Evolutionary conservation across 2,888 invertebrate genomes (phyloP).

Genomic region (Sinodicranocentrus sp.): DNA sequence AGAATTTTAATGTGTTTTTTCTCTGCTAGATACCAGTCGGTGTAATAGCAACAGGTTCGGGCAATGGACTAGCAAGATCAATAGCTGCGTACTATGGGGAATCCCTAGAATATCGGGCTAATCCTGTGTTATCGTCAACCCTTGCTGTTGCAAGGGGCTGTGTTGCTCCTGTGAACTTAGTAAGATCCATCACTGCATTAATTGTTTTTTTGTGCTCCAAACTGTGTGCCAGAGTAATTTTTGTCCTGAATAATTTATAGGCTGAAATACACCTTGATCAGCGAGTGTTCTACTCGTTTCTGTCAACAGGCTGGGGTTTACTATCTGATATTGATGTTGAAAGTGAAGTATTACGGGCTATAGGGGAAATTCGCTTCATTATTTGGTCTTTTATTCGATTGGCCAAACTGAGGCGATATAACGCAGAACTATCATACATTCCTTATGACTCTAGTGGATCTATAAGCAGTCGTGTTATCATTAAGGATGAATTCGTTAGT

Average conservation of each 20-base stretch:
- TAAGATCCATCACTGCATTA: too few species aligned
- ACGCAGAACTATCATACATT: slow-evolving; percentile 57
- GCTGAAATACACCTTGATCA: slow-evolving; percentile 47
- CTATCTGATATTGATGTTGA: slow-evolving; percentile 98
- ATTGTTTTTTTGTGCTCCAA: not conserved
- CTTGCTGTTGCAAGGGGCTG: slow-evolving; percentile 87
- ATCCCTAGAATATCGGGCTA: slow-evolving; percentile 88
- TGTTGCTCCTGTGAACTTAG: slow-evolving; percentile 89
- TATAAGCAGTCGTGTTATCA: slow-evolving; percentile 44
- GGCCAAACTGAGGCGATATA: slow-evolving; percentile 44
- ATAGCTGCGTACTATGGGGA: slow-evolving; percentile 88
- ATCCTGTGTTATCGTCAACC: slow-evolving; percentile 87
- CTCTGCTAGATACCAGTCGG: slow-evolving; percentile 85
- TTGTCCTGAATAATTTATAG: slow-evolving; percentile 46
- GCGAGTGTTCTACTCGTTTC: slow-evolving; percentile 91
- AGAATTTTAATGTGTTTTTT: not conserved
- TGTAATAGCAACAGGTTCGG: slow-evolving; percentile 96
- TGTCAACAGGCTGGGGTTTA: slow-evolving; percentile 97
- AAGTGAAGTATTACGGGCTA: slow-evolving; percentile 92
- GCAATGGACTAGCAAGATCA: slow-evolving; percentile 94
- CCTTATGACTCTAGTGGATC: slow-evolving; percentile 46
- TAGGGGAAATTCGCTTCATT: slow-evolving; percentile 92
- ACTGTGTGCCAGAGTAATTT: not conserved
- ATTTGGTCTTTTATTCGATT: slow-evolving; percentile 58
- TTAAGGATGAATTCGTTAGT: slow-evolving; percentile 81